These are phyloP conservation scores for Oscheius onirici DNA, from an alignment of 2,888 invertebrate species.

Conservation along the genomic window DNA sequence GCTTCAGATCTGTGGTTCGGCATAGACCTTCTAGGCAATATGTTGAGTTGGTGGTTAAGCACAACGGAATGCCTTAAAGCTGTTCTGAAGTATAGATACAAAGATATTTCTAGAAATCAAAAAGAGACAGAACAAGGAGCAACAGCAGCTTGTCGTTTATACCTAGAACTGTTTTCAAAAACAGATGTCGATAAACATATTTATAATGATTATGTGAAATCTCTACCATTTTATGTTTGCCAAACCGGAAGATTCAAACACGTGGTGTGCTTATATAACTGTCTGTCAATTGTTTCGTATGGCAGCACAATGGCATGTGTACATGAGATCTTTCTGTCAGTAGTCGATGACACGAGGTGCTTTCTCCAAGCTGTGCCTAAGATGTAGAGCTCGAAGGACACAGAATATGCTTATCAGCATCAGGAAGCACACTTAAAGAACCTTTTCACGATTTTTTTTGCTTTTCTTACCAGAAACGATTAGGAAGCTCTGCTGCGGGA, in stretches of 20 bases:
- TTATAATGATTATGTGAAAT: background rate
- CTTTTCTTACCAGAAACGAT: slow-evolving; percentile 10
- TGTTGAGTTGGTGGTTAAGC: too few species aligned
- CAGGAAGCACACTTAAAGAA: slow-evolving; percentile 25
- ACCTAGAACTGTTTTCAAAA: too few species aligned
- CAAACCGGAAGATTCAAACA: slow-evolving; percentile 2
- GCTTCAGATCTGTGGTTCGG: too few species aligned
- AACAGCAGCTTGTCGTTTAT: too few species aligned
- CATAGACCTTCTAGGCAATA: too few species aligned
- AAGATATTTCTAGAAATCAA: too few species aligned
- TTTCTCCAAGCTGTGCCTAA: slow-evolving; percentile 21
- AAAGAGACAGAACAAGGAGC: too few species aligned
- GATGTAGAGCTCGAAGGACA: slow-evolving; percentile 21
- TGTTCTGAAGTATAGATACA: too few species aligned
- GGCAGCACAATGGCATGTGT: slow-evolving; percentile 15
- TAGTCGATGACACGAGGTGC: slow-evolving; percentile 19
- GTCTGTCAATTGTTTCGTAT: slow-evolving; percentile 4
- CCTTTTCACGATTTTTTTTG: background rate
- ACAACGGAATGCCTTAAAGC: too few species aligned
- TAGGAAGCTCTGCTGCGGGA: slow-evolving; percentile 19
- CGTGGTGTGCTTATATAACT: background rate
- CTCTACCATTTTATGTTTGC: background rate
- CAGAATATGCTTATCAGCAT: slow-evolving; percentile 8
- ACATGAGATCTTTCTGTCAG: slow-evolving; percentile 22
- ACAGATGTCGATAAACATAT: too few species aligned